Conservation (phyloP, 2,888 invertebrate genomes). For the Eupsilia transversa region DNA sequence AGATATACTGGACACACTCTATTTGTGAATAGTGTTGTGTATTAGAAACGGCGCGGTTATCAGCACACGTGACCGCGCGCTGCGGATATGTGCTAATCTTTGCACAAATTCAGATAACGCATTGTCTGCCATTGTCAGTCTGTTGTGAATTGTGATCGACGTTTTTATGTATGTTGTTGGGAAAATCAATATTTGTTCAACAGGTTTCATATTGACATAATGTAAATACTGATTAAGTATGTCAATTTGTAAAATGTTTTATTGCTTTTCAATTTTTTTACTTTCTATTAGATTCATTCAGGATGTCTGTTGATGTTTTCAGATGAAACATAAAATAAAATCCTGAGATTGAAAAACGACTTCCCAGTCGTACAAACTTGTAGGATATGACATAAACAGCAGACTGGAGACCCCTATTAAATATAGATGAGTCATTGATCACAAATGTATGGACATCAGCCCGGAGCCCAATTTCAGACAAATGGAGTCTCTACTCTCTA, state of each 20-base stretch:
- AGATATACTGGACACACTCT: constrained; percentile 23
- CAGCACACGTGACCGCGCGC: constrained; percentile 55
- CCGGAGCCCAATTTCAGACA: background rate
- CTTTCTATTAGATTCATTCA: background rate
- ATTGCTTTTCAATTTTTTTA: background rate
- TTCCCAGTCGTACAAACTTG: background rate
- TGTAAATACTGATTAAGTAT: background rate
- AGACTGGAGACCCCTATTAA: background rate
- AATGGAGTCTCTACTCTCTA: background rate
- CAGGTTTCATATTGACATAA: constrained; percentile 34
- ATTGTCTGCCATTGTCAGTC: constrained; percentile 56
- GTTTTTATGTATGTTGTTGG: constrained; percentile 51
- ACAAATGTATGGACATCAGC: background rate
- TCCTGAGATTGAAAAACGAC: background rate
- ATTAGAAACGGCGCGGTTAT: constrained; percentile 45
- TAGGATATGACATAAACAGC: background rate
- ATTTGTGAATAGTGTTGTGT: constrained; percentile 41
- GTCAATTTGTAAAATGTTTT: constrained; percentile 4
- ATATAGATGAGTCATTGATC: background rate
- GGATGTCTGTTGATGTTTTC: background rate
- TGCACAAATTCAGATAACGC: constrained; percentile 59
- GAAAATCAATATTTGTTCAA: constrained; percentile 59
- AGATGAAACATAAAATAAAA: background rate
- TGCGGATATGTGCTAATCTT: constrained; percentile 66
- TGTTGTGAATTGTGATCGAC: constrained; percentile 52